Percentiles rank a stretch among this genome's conserved stretches.
phyloP scores from a whole-genome alignment of 2,797 vertebrate genomes.

The Xiphorhynchus erythropygius region DNA sequence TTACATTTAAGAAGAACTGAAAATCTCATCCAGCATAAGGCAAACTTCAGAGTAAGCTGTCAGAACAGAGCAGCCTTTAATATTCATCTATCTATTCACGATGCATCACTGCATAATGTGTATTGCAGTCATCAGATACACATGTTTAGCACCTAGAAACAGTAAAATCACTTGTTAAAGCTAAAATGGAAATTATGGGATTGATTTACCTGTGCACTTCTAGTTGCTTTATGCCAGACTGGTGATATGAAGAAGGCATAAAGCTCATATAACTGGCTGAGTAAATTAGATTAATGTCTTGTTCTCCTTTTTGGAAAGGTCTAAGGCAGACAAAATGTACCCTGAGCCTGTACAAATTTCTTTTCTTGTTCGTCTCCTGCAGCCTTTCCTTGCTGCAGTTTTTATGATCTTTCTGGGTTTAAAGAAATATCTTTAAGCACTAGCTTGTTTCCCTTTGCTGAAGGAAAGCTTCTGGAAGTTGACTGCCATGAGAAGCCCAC shows the following conservation, averaged over 20 bases:
- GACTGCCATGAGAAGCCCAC: not conserved
- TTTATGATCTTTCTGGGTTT: not conserved
- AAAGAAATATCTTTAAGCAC: not conserved
- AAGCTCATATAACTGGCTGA: conserved; percentile 24
- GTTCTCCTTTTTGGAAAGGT: conserved; percentile 29
- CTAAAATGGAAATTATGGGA: conserved; percentile 58
- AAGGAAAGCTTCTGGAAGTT: not conserved
- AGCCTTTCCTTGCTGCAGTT: not conserved
- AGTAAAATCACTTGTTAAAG: conserved; percentile 62
- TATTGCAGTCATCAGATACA: conserved; percentile 63
- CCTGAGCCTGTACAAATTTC: not conserved
- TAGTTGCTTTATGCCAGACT: conserved; percentile 26
- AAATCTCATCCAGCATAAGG: conserved; percentile 61
- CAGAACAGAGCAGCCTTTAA: conserved; percentile 61
- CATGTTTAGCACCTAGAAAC: conserved; percentile 52
- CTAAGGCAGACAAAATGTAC: conserved; percentile 37
- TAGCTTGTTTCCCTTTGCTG: not conserved
- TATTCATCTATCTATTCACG: conserved; percentile 60
- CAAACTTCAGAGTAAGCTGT: conserved; percentile 58
- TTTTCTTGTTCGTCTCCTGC: not conserved
- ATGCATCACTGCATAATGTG: conserved; percentile 48
- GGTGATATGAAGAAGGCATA: conserved; percentile 24
- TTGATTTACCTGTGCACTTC: conserved; percentile 40
- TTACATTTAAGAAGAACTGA: conserved; percentile 69
- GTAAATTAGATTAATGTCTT: conserved; percentile 44